These are phyloP conservation scores for Chloroclystis v-ata DNA, from an alignment of 2,888 invertebrate species.

Conservation along the genomic window DNA sequence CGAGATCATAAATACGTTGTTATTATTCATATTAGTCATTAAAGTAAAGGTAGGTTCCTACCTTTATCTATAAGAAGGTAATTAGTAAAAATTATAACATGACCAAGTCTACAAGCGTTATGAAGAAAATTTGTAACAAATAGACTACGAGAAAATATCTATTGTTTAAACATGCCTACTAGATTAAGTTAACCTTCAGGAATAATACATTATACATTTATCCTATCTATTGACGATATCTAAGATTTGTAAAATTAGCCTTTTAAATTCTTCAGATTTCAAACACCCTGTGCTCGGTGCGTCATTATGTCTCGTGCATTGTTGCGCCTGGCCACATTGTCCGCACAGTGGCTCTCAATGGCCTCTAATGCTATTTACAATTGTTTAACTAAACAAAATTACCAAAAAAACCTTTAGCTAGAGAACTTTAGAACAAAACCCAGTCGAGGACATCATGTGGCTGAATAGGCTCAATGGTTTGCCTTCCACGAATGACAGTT, in stretches of 20 bases:
- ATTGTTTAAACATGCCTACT: too few species aligned
- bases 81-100: too few species aligned
- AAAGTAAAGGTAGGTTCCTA: not conserved
- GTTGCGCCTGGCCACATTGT: conserved; percentile 47
- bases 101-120: too few species aligned
- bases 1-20: not conserved
- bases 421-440: conserved; percentile 52
- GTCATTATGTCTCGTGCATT: conserved; percentile 34
- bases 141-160: too few species aligned
- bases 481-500: conserved; percentile 44
- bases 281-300: conserved; percentile 27
- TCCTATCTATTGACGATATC: too few species aligned
- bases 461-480: conserved; percentile 30
- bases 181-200: too few species aligned
- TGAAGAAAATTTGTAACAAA: too few species aligned
- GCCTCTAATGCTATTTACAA: conserved; percentile 55
- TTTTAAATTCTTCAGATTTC: too few species aligned
- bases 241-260: too few species aligned
- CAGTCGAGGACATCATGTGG: conserved; percentile 34
- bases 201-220: too few species aligned
- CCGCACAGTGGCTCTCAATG: conserved; percentile 59
- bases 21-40: not conserved
- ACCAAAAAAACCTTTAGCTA: conserved; percentile 11
- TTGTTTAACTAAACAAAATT: conserved; percentile 41
- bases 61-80: too few species aligned